A percentile compares a stretch with the other conserved stretches of the same genome.
These are phyloP conservation scores for Hydrochoerus hydrochaeris DNA, from an alignment of 2,113 vertebrate species.

Conservation along the genomic window DNA sequence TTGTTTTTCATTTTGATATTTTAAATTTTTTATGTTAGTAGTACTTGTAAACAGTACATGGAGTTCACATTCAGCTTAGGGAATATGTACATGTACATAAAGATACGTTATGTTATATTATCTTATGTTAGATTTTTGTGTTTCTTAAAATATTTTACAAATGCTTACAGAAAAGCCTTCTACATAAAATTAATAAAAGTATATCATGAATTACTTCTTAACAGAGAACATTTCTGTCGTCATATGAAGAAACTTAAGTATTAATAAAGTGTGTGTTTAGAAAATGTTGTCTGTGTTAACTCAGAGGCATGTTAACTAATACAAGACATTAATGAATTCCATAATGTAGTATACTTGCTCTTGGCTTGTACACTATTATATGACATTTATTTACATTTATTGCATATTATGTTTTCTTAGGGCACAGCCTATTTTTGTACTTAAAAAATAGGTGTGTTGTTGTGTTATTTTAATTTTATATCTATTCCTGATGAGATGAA, in stretches of 20 bases:
- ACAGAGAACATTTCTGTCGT: neutral
- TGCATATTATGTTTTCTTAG: neutral
- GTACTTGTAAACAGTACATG: neutral
- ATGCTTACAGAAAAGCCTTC: neutral
- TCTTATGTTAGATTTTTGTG: neutral
- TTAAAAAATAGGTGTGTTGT: neutral
- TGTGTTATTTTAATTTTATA: conserved; percentile 46
- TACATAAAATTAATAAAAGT: conserved; percentile 49
- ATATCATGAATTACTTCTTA: conserved; percentile 8
- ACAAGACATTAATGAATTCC: neutral
- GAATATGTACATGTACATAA: neutral
- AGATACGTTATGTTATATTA: neutral
- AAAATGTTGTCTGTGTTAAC: conserved; percentile 57
- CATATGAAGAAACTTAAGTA: neutral
- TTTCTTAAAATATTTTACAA: conserved; percentile 48
- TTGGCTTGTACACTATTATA: conserved; percentile 31
- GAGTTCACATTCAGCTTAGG: neutral
- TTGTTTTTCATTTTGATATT: neutral
- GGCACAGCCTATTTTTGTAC: neutral
- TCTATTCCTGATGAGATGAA: conserved; percentile 1
- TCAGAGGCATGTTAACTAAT: conserved; percentile 24
- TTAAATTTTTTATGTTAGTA: neutral
- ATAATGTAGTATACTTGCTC: neutral
- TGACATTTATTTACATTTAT: neutral
- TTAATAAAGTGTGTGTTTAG: conserved; percentile 17